Evolutionary conservation across 2,113 vertebrate genomes (phyloP).

Genomic region (Pionites leucogaster): DNA sequence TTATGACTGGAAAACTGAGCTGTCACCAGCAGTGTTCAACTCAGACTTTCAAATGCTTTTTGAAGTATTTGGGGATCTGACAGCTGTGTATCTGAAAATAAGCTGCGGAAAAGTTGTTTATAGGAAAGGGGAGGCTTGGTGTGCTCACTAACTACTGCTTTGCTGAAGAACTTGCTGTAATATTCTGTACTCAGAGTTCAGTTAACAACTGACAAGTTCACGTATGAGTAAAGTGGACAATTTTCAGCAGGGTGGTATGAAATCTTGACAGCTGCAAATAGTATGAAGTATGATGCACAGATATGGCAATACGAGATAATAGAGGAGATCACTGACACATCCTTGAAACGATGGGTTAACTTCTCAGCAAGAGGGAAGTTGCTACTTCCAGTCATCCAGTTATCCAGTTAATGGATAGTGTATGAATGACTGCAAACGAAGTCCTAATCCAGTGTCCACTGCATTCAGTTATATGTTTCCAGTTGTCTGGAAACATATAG

Average conservation of each 20-base stretch:
- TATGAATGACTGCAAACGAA: background rate
- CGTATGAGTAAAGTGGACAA: accelerated
- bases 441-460: background rate
- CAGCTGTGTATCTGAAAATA: background rate
- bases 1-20: background rate
- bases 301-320: background rate
- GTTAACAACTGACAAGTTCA: background rate
- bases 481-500: too few species aligned
- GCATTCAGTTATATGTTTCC: background rate
- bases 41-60: background rate
- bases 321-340: background rate
- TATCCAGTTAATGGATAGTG: background rate
- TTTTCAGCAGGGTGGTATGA: background rate
- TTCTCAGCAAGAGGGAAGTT: background rate
- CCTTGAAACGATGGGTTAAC: background rate
- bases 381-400: background rate
- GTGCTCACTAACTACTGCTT: background rate
- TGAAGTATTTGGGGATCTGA: background rate
- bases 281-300: background rate
- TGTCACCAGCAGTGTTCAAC: background rate
- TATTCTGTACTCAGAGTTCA: background rate
- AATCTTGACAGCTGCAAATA: background rate
- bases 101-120: background rate
- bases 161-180: background rate
- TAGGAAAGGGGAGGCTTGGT: background rate